Base-by-base conservation (phyloP, 1,140 invertebrate species). In the Eueides isabella region DNA sequence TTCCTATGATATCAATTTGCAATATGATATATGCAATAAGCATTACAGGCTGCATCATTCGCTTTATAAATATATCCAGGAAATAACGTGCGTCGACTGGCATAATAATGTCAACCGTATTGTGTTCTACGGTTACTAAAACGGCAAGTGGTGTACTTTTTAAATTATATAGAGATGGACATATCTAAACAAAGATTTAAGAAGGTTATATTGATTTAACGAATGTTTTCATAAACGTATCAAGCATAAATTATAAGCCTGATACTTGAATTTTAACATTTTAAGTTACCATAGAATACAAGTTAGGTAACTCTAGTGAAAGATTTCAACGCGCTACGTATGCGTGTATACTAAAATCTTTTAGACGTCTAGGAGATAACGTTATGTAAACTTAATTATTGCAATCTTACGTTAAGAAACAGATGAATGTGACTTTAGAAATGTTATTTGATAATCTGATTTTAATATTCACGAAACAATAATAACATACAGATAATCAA, bases 251-350 rank as follows among this genome's bases (percentile, higher is more conserved):
- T 16, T 41, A 23, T 48, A 38, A 38, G 5, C n/a, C n/a, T n/a
- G n/a, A 14, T 16, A 4, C 14, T 38, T 44, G 19, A 44, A 19
- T 44, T 19, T n/a, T 14, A 19, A 55, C 48, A 55, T 14, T 5
- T 12, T 11, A 55, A 26, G 23, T 5, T 26, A 55, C 48, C 9
- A 55, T 55, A 11, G 48, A 3, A 55, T 55, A 55, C 3, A 55
- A 55, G 44, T 72, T 67, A 63, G 64, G 26, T 68, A 66, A 69
- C 66, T 14, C 71, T 75, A 79, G 75, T 72, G 72, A 80, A 84
- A 82, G 84, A 85, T 78, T 76, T 85, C 80, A 84, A 84, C 82
- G 82, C 82, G 76, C 74, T 61, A 4, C 65, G 67, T 14, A 26
- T 61, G 66, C 61, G 67, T 67, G 69, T 71, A 67, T 35, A 30